Conservation (phyloP, 2,797 vertebrate species). For the Manis javanica region DNA sequence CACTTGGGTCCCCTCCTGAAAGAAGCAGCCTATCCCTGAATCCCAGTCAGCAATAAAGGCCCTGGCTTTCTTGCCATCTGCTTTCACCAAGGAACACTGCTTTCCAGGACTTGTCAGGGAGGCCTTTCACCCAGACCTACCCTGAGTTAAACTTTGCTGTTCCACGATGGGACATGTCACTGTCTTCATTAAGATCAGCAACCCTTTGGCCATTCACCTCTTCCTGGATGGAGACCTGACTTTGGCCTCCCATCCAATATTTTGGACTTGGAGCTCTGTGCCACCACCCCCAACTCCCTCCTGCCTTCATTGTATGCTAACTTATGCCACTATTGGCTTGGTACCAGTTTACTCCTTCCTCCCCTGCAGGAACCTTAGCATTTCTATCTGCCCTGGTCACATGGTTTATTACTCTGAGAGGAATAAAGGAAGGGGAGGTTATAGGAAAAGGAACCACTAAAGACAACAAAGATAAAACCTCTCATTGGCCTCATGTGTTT, state of each 20-base stretch:
- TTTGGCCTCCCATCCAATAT: background rate
- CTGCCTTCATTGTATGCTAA: background rate
- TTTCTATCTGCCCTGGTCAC: background rate
- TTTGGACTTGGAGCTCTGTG: background rate
- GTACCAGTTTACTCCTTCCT: background rate
- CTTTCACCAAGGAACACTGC: background rate
- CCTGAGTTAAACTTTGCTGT: background rate
- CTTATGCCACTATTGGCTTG: background rate
- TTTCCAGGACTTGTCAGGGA: background rate
- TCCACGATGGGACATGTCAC: background rate
- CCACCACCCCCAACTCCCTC: background rate
- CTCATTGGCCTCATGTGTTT: constrained; percentile 16
- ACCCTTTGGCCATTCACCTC: background rate
- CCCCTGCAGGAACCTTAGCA: background rate
- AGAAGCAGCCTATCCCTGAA: background rate
- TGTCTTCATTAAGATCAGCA: background rate
- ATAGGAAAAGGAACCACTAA: background rate
- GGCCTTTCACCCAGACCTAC: background rate
- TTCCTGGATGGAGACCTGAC: background rate
- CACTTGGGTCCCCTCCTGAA: background rate
- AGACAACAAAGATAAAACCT: constrained; percentile 40
- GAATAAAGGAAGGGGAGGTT: background rate
- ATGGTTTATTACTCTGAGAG: background rate
- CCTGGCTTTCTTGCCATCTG: background rate
- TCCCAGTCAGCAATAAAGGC: background rate